Conservation (phyloP, 2,797 vertebrate genomes). For the Alcedo quadribrachys region DNA sequence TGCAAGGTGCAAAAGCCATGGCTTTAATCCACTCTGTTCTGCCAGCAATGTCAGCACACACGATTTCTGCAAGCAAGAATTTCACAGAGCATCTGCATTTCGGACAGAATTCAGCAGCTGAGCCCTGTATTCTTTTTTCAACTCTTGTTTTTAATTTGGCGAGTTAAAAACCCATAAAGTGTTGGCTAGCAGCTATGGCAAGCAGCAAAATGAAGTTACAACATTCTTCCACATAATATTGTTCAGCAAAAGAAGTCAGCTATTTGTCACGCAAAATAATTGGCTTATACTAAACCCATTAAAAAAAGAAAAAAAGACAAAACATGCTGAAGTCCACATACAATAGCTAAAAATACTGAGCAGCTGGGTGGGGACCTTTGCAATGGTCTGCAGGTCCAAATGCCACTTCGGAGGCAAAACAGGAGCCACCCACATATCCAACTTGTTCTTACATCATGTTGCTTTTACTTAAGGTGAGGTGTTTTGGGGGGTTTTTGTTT, state of each 20-base stretch:
- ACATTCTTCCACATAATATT: background rate
- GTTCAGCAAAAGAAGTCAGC: background rate
- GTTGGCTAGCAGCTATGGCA: background rate
- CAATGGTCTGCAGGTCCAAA: background rate
- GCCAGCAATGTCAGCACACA: background rate
- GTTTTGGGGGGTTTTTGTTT: background rate
- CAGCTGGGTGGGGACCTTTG: background rate
- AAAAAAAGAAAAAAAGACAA: background rate
- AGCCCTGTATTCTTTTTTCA: background rate
- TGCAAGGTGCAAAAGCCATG: background rate
- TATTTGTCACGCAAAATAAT: background rate
- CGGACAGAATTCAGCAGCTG: background rate
- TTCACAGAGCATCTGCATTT: background rate
- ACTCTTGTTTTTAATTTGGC: background rate
- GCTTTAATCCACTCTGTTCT: background rate
- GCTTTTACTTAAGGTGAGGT: background rate
- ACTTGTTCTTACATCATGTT: background rate
- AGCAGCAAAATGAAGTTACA: background rate
- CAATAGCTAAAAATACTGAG: background rate
- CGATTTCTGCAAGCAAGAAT: background rate
- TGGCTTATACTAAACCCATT: background rate
- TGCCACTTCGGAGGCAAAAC: background rate
- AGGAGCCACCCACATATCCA: background rate
- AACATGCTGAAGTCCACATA: background rate
- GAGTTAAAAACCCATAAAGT: background rate